Evolutionary conservation across 2,797 vertebrate genomes (phyloP).

Genomic region (Cryptoblepharus egeriae): DNA sequence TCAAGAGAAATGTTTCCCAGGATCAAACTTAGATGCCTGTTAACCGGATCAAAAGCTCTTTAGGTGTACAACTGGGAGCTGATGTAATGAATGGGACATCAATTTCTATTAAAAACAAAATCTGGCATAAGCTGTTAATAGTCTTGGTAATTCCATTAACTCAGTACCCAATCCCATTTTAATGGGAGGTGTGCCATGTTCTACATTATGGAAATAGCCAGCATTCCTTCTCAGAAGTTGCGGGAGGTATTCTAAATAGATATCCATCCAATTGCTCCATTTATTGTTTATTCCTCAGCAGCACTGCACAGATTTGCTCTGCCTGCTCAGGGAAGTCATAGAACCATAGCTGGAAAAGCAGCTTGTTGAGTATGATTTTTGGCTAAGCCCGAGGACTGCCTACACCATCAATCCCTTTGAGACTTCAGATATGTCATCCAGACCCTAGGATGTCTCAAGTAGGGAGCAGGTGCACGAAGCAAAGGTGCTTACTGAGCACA

Average conservation of each 20-base stretch:
- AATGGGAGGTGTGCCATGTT: neutral
- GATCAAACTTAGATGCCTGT: constrained; percentile 46
- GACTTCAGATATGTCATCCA: neutral
- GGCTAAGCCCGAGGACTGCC: neutral
- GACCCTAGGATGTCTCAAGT: too few species aligned
- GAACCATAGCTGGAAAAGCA: neutral
- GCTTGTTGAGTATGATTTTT: neutral
- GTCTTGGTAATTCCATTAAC: constrained; percentile 14
- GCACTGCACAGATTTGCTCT: neutral
- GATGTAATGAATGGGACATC: neutral
- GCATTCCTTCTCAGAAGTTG: neutral
- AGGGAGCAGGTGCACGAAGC: neutral
- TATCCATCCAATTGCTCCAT: neutral
- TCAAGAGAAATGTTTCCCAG: constrained; percentile 41
- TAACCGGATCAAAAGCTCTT: constrained; percentile 53
- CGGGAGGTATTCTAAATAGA: neutral
- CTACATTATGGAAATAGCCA: neutral
- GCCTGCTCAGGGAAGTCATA: neutral
- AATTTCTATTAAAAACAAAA: constrained; percentile 36
- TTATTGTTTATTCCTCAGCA: neutral
- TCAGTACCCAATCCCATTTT: neutral
- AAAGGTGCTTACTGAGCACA: neutral
- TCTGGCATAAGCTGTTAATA: constrained; percentile 14
- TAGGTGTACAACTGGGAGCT: neutral
- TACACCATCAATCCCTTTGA: neutral